phyloP scores from a whole-genome alignment of 2,113 vertebrate species.

The Neoarius graeffei region DNA sequence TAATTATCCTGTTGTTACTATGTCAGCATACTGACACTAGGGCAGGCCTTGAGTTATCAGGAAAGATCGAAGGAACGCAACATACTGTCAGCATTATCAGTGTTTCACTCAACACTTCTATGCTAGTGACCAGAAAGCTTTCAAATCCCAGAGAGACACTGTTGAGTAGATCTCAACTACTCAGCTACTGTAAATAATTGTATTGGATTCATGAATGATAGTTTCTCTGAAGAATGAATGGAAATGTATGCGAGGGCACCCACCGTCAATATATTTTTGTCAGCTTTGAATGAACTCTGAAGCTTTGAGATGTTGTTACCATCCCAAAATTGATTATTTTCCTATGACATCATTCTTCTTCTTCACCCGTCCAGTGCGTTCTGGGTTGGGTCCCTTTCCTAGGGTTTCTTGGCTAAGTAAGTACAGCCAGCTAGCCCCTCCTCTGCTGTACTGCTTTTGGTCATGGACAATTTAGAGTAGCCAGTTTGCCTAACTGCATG shows the following conservation, averaged over 20 bases:
- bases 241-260: neutral
- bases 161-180: neutral
- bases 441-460: no score
- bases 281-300: neutral
- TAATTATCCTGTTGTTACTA: constrained; percentile 17
- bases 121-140: neutral
- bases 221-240: neutral
- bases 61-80: neutral
- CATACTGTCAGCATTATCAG: constrained; percentile 7
- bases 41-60: constrained; percentile 21
- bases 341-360: neutral
- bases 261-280: neutral
- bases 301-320: neutral
- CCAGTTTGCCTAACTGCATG: no score
- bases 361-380: no score
- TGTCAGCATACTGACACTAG: constrained; percentile 32
- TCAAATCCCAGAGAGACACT: neutral
- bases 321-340: neutral
- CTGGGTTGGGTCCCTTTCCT: no score
- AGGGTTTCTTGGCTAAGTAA: no score
- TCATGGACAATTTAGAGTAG: no score
- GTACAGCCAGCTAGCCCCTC: no score
- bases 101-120: constrained; percentile 6
- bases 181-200: neutral
- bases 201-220: no score